Percentiles rank a stretch among this genome's conserved stretches.
Evolutionary conservation across 2,113 vertebrate genomes (phyloP).

Genomic region (Rostratula benghalensis): DNA sequence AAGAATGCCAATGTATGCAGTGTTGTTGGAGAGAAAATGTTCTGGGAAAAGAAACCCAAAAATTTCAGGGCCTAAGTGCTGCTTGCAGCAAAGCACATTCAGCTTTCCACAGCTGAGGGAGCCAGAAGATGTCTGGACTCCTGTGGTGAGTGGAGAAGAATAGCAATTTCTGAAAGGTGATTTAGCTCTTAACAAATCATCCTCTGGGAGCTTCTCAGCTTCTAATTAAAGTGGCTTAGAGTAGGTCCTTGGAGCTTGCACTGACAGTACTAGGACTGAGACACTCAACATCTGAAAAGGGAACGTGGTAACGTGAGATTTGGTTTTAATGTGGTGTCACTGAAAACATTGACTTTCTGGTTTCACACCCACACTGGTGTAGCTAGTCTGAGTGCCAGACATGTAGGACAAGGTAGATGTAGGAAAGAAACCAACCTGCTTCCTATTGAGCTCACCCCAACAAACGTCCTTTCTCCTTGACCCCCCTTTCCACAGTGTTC

Average conservation of each 20-base stretch:
- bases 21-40: conserved; percentile 48
- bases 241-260: background rate
- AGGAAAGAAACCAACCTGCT: background rate
- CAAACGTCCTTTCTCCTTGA: background rate
- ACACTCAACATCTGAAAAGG: background rate
- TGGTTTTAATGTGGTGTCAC: background rate
- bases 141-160: background rate
- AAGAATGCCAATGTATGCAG: conserved; percentile 49
- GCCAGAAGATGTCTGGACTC: background rate
- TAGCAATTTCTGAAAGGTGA: background rate
- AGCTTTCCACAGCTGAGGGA: background rate
- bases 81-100: background rate
- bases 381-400: background rate
- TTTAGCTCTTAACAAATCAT: background rate
- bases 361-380: background rate
- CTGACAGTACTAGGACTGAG: background rate
- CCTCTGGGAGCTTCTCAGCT: background rate
- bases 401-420: background rate
- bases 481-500: background rate
- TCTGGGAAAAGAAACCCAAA: conserved; percentile 38
- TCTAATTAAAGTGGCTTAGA: conserved; percentile 7
- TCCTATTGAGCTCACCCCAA: background rate
- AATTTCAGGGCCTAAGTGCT: background rate
- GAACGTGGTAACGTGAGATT: background rate
- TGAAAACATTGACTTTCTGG: background rate